Percentiles rank a stretch among this genome's conserved stretches.
phyloP scores from a whole-genome alignment of 1,140 invertebrate species.

The Oppia nitens region DNA sequence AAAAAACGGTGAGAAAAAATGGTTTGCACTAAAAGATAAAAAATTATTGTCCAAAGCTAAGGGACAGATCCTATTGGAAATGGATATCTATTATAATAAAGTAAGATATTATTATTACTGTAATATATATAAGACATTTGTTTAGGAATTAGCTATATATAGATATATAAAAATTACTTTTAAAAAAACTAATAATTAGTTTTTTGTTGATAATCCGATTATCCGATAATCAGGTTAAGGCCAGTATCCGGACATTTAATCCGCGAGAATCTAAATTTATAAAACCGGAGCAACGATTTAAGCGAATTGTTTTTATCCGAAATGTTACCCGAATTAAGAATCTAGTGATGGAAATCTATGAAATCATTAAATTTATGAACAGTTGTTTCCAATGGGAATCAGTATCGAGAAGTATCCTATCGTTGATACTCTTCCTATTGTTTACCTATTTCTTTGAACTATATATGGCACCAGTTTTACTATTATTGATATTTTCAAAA shows the following conservation, averaged over 20 bases:
- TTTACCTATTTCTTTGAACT: slow-evolving; percentile 67
- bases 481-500: slow-evolving; percentile 58
- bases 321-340: slow-evolving; percentile 85
- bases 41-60: slow-evolving; percentile 73
- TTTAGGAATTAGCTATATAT: too few species aligned
- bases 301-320: slow-evolving; percentile 68
- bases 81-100: slow-evolving; percentile 81
- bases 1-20: slow-evolving; percentile 73
- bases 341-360: slow-evolving; percentile 70
- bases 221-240: slow-evolving; percentile 46
- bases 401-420: slow-evolving; percentile 63
- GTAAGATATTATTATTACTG: slow-evolving; percentile 34
- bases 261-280: slow-evolving; percentile 91
- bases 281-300: slow-evolving; percentile 85
- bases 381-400: slow-evolving; percentile 96
- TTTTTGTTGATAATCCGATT: background rate
- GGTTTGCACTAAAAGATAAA: slow-evolving; percentile 93
- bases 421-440: slow-evolving; percentile 63
- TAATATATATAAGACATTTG: background rate
- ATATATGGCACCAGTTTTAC: slow-evolving; percentile 61
- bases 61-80: slow-evolving; percentile 83
- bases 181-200: background rate
- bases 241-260: slow-evolving; percentile 75
- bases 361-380: slow-evolving; percentile 76
- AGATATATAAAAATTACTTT: background rate